Conservation (phyloP, 2,113 vertebrate species). For the Nanorana parkeri region DNA sequence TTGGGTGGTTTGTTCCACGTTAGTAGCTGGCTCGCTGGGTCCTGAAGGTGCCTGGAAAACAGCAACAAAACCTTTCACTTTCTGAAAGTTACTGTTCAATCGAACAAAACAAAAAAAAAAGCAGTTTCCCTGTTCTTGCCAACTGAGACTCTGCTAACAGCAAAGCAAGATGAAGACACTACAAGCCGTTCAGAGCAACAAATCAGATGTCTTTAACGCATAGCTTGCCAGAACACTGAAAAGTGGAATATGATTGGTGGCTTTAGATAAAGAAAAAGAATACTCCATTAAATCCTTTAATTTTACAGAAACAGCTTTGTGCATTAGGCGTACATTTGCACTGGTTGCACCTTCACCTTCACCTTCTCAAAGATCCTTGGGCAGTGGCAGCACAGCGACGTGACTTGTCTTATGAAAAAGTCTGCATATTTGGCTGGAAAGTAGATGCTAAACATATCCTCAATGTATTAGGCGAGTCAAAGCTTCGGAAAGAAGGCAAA, state of each 20-base stretch:
- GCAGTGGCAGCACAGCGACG: not conserved
- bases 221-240: no score
- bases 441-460: constrained; percentile 3
- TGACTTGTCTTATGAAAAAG: not conserved
- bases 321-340: not conserved
- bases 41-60: constrained; percentile 92
- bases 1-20: constrained; percentile 97
- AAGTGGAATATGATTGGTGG: no score
- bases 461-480: no score
- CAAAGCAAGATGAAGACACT: no score
- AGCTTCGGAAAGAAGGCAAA: no score
- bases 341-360: not conserved
- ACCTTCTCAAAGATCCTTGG: not conserved
- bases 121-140: not conserved
- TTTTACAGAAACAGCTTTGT: no score
- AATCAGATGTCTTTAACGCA: not conserved
- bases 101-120: not conserved
- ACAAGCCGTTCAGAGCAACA: no score
- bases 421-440: not conserved
- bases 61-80: not conserved
- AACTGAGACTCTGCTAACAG: no score
- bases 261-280: no score
- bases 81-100: no score
- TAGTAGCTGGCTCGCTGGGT: constrained; percentile 93
- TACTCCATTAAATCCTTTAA: no score